Conservation (phyloP, 2,888 invertebrate genomes). For the Calliphora vomitoria region DNA sequence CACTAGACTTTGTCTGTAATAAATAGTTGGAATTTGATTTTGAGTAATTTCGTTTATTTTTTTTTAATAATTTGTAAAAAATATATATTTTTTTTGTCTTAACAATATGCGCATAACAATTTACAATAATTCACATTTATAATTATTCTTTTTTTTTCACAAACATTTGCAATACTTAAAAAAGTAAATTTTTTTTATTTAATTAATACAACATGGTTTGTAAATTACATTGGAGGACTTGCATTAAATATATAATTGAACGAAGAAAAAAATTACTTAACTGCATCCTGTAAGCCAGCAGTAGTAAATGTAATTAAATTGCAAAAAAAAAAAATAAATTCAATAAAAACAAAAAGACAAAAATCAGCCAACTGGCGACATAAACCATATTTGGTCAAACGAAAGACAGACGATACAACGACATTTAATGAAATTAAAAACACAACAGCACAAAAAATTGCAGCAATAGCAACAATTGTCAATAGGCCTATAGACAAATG, state of each 20-base stretch:
- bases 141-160: constrained; percentile 3
- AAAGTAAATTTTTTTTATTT: constrained; percentile 28
- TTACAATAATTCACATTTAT: constrained; percentile 47
- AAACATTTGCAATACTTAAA: constrained; percentile 38
- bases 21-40: too few relatives aligned
- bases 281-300: constrained; percentile 55
- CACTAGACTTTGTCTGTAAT: too few relatives aligned
- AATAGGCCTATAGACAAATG: constrained; percentile 69
- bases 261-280: constrained; percentile 16
- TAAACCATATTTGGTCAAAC: constrained; percentile 74
- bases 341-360: background rate
- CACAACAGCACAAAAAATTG: constrained; percentile 31
- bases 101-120: constrained; percentile 48
- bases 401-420: constrained; percentile 55
- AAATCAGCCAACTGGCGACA: constrained; percentile 72
- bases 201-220: constrained; percentile 68
- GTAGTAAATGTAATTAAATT: constrained; percentile 66
- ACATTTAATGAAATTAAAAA: constrained; percentile 65
- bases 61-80: too few relatives aligned
- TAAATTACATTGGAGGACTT: constrained; percentile 61
- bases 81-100: too few relatives aligned
- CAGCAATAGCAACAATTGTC: constrained; percentile 58
- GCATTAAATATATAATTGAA: constrained; percentile 37
- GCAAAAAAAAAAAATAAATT: constrained; percentile 20
- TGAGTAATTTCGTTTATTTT: too few relatives aligned